A percentile compares a stretch with the other conserved stretches of the same genome.
These are phyloP conservation scores for Nothoprocta perdicaria DNA, from an alignment of 2,113 vertebrate genomes.

Conservation along the genomic window DNA sequence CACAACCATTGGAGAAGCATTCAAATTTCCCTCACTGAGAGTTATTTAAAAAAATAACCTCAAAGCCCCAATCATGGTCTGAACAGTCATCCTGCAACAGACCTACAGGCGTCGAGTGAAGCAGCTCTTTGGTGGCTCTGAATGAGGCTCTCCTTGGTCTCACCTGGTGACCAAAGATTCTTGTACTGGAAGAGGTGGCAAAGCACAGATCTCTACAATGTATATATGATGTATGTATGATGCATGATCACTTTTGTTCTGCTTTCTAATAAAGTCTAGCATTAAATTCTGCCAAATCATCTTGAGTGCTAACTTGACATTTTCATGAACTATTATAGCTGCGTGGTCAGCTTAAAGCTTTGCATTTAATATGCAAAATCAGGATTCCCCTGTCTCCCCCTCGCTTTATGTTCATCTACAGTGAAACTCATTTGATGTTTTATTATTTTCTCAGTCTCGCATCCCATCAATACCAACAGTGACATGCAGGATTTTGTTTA, in stretches of 20 bases:
- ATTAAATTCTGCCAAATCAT: neutral
- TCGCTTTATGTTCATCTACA: neutral
- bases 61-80: neutral
- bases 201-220: neutral
- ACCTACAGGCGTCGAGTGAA: too few relatives aligned
- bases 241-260: neutral
- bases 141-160: neutral
- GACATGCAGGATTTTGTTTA: neutral
- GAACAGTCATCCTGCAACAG: neutral
- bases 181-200: neutral
- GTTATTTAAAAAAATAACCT: neutral
- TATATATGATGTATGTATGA: neutral
- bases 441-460: neutral
- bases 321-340: neutral
- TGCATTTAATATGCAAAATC: neutral
- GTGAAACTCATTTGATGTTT: neutral
- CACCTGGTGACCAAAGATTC: neutral
- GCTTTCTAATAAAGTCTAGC: neutral
- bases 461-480: neutral
- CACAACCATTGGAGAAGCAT: neutral
- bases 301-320: neutral
- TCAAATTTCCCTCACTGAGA: neutral
- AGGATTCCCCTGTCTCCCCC: rapidly evolving
- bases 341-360: neutral
- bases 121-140: neutral